Evolutionary conservation across 64 coral and sea anemone genomes (phyloP).

Genomic region (Acropora tenuis): DNA sequence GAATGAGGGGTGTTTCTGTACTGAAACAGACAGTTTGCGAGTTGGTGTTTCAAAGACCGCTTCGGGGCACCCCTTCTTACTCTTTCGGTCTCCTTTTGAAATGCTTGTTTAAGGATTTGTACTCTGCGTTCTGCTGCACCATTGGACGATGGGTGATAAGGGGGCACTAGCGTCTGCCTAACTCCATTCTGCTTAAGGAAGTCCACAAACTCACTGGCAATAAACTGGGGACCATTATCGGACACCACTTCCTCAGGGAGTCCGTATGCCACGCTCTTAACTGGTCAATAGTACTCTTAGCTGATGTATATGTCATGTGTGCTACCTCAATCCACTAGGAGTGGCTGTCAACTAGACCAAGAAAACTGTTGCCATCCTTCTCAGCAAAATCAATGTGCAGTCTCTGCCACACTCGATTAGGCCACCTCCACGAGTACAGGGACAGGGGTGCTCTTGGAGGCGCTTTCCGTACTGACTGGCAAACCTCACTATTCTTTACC

Average conservation of each 20-base stretch:
- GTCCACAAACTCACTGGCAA: background rate
- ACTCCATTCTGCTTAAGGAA: slow-evolving; percentile 42
- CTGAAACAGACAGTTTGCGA: background rate
- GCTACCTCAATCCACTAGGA: slow-evolving; percentile 55
- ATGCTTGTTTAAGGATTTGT: too few relatives aligned
- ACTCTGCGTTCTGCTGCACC: too few relatives aligned
- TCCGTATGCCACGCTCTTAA: slow-evolving; percentile 5
- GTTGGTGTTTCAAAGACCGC: background rate
- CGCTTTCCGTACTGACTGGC: slow-evolving; percentile 8
- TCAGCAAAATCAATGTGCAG: slow-evolving; percentile 46
- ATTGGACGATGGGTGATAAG: slow-evolving; percentile 8
- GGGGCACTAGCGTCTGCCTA: background rate
- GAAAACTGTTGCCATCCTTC: background rate
- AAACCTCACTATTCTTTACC: slow-evolving; percentile 32
- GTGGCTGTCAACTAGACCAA: slow-evolving; percentile 25
- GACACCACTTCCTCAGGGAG: slow-evolving; percentile 20
- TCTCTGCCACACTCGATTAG: slow-evolving; percentile 50
- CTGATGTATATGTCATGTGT: slow-evolving; percentile 3
- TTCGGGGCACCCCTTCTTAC: too few relatives aligned
- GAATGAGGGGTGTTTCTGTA: slow-evolving; percentile 64
- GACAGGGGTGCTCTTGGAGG: slow-evolving; percentile 1
- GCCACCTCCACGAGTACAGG: slow-evolving; percentile 34
- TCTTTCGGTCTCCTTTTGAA: too few relatives aligned
- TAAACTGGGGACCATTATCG: slow-evolving; percentile 33
- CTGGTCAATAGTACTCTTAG: slow-evolving; percentile 18